Evolutionary conservation across 92 coral and sea anemone genomes (phyloP).

Genomic region (Hydrozoanthus gracilis): DNA sequence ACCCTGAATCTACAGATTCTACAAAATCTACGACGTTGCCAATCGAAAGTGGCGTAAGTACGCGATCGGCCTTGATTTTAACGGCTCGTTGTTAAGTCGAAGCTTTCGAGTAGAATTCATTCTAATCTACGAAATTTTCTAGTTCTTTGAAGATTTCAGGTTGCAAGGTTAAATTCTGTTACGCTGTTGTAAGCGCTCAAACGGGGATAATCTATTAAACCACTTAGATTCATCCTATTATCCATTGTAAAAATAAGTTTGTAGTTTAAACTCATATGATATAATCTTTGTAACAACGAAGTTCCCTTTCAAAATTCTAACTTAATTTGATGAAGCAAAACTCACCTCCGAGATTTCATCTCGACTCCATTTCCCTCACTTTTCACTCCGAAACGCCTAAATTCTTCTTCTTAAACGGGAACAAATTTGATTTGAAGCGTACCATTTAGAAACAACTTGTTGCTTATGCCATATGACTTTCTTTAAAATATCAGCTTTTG

Average conservation of each 20-base stretch:
- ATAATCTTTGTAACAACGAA: background rate
- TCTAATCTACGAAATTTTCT: no score
- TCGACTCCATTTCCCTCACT: background rate
- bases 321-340: no score
- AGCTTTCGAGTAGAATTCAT: no score
- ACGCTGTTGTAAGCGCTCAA: no score
- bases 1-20: no score
- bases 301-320: background rate
- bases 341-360: constrained; percentile 6
- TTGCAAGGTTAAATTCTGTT: no score
- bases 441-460: constrained; percentile 10
- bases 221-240: background rate
- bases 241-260: background rate
- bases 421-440: background rate
- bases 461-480: constrained; percentile 12
- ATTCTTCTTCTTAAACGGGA: background rate
- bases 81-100: no score
- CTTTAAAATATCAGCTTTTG: constrained; percentile 21
- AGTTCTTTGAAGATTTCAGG: no score
- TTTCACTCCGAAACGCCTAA: background rate
- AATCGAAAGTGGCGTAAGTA: no score
- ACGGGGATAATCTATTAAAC: no score
- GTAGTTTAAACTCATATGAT: background rate
- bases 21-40: no score
- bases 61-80: no score